Evolutionary conservation across 2,113 vertebrate species (phyloP).

Genomic region (Alaudala cheleensis): DNA sequence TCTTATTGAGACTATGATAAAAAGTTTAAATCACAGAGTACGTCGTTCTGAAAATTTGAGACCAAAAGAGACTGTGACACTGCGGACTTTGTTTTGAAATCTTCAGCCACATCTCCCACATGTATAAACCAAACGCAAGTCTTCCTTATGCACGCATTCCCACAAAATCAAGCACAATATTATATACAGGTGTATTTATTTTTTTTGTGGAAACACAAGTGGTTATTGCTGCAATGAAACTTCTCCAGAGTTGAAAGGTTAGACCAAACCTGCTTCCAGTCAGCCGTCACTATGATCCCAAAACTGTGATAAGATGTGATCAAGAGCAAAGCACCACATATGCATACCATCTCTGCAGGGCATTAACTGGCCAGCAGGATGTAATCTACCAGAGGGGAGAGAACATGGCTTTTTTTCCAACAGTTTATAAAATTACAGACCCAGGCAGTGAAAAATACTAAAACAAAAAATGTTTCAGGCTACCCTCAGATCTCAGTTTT

Average conservation of each 20-base stretch:
- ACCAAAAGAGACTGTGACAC: neutral
- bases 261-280: neutral
- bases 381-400: neutral
- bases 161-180: neutral
- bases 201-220: neutral
- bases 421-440: neutral
- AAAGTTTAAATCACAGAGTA: neutral
- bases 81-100: neutral
- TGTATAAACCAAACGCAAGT: neutral
- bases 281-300: neutral
- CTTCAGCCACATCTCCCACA: neutral
- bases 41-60: neutral
- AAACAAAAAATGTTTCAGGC: neutral
- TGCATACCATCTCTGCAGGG: neutral
- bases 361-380: neutral
- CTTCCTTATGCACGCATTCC: neutral
- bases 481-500: neutral
- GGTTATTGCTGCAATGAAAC: neutral
- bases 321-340: neutral
- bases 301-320: neutral
- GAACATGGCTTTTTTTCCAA: neutral
- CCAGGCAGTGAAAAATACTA: neutral
- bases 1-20: neutral
- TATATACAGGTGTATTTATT: neutral
- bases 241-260: neutral